Evolutionary conservation across 1,140 invertebrate genomes (phyloP).

Genomic region (Oreohelix idahoensis): DNA sequence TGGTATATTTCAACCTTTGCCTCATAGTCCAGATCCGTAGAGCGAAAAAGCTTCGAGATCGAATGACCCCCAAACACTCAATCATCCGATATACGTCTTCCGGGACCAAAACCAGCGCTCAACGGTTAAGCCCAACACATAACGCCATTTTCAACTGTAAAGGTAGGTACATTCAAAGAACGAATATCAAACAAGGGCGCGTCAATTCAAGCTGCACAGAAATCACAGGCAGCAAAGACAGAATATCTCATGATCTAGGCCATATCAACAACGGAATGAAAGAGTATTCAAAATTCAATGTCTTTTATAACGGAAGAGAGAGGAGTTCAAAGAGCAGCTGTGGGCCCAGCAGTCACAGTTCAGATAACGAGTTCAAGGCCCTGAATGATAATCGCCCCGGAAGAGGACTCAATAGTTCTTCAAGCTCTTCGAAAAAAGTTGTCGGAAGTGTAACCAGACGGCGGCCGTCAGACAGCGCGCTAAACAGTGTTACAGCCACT

Average conservation of each 20-base stretch:
- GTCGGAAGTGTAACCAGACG: conserved; percentile 36
- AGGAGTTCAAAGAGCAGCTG: background rate
- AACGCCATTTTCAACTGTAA: background rate
- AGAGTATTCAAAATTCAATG: background rate
- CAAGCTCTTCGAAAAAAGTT: background rate
- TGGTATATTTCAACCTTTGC: conserved; percentile 67
- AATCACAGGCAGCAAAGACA: background rate
- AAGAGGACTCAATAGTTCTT: background rate
- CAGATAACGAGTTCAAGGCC: background rate
- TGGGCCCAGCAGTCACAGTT: conserved; percentile 30
- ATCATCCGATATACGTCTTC: background rate
- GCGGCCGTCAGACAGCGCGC: conserved; percentile 55
- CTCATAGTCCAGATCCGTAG: conserved; percentile 65
- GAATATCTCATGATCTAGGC: background rate
- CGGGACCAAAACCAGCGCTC: background rate
- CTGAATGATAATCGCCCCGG: background rate
- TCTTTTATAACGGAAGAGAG: background rate
- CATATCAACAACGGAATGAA: background rate
- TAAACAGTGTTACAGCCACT: conserved; percentile 70
- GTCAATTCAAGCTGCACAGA: background rate
- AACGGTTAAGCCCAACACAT: background rate
- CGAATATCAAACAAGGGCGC: background rate
- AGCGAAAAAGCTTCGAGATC: conserved; percentile 60
- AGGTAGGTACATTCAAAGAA: too few relatives aligned
- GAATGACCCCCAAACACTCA: conserved; percentile 54